A percentile compares a stretch with the other conserved stretches of the same genome.
Conservation (phyloP, 2,113 vertebrate genomes). For the Prinia subflava region DNA sequence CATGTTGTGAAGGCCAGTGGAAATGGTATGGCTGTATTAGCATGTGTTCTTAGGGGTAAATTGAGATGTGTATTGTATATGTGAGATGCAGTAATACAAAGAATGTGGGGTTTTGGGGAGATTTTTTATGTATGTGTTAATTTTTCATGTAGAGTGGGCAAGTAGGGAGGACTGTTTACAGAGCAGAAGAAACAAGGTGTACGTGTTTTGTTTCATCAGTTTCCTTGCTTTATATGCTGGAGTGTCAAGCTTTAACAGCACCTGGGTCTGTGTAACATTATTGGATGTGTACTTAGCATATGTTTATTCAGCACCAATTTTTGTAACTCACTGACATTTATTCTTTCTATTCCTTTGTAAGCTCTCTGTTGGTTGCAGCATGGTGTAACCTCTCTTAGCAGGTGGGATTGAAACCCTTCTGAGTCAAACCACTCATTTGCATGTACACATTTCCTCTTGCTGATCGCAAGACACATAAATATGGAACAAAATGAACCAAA, state of each 20-base stretch:
- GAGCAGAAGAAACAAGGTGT: background rate
- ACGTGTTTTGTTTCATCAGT: background rate
- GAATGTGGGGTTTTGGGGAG: background rate
- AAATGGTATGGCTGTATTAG: background rate
- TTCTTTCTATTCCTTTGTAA: background rate
- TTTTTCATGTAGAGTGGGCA: background rate
- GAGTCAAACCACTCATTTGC: background rate
- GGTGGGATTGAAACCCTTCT: background rate
- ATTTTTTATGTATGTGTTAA: background rate
- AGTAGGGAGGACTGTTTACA: background rate
- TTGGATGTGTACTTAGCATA: background rate
- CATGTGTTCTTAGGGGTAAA: background rate
- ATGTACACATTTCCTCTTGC: background rate
- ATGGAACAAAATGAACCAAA: background rate
- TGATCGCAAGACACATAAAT: background rate
- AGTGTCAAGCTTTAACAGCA: background rate
- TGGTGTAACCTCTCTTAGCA: background rate
- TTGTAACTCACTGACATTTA: background rate
- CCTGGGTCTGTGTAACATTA: background rate
- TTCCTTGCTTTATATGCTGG: background rate
- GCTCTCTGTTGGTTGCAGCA: background rate
- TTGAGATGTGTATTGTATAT: background rate
- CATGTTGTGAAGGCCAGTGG: background rate
- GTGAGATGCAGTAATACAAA: background rate
- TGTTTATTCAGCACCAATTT: background rate